Conservation (phyloP, 2,888 invertebrate species). For the Xanthorhoe spadicearia region DNA sequence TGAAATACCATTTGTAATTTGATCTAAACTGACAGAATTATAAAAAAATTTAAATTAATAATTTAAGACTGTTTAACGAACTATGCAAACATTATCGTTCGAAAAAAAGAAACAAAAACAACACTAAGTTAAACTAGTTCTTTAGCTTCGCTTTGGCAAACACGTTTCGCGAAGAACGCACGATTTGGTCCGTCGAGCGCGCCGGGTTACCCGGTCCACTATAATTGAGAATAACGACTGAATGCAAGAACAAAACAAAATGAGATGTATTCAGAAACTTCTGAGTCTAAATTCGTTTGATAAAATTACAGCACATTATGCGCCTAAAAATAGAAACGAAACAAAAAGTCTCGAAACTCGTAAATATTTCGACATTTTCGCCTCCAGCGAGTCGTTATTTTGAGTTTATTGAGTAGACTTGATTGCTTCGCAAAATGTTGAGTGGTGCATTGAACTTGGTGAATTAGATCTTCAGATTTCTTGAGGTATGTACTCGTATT, state of each 20-base stretch:
- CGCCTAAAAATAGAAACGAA: slow-evolving; percentile 64
- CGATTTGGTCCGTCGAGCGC: slow-evolving; percentile 65
- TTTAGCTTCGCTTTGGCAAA: slow-evolving; percentile 71
- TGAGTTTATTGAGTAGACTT: slow-evolving; percentile 72
- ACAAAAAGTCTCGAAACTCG: slow-evolving; percentile 70
- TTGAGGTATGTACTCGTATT: slow-evolving; percentile 39
- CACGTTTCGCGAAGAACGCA: slow-evolving; percentile 71
- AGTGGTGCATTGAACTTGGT: slow-evolving; percentile 74
- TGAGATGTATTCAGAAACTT: slow-evolving; percentile 54
- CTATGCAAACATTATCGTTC: slow-evolving; percentile 44
- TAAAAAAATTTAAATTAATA: too few relatives aligned
- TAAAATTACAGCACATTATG: slow-evolving; percentile 54
- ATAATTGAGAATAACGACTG: slow-evolving; percentile 60
- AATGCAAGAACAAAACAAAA: slow-evolving; percentile 54
- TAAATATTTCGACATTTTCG: slow-evolving; percentile 77
- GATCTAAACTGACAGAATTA: too few relatives aligned
- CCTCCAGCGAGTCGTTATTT: slow-evolving; percentile 70
- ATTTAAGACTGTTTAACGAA: slow-evolving; percentile 48
- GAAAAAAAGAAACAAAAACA: slow-evolving; percentile 61
- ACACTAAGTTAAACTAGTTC: slow-evolving; percentile 73
- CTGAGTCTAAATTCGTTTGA: slow-evolving; percentile 64
- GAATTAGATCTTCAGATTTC: slow-evolving; percentile 50
- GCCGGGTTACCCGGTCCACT: slow-evolving; percentile 53
- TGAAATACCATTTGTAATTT: not conserved
- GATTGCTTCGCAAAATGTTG: slow-evolving; percentile 68